These are phyloP conservation scores for Portevinia maculata DNA, from an alignment of 2,888 invertebrate genomes.

Conservation along the genomic window DNA sequence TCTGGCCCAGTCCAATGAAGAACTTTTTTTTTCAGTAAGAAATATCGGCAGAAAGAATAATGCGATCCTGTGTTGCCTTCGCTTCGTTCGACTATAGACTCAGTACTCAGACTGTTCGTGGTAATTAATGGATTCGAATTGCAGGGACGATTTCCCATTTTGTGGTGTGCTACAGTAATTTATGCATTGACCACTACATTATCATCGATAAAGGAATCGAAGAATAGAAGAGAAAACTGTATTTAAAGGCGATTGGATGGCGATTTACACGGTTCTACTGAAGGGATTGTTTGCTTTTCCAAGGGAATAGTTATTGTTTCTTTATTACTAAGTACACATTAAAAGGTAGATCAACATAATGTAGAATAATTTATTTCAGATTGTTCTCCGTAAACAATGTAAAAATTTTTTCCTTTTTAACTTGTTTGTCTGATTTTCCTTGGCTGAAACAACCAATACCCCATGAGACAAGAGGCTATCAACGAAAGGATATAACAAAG, in stretches of 20 bases:
- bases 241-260: background rate
- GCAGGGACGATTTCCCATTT: conserved; percentile 41
- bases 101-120: background rate
- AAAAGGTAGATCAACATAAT: too few species aligned
- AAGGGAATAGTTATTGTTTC: too few species aligned
- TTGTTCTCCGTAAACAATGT: too few species aligned
- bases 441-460: background rate
- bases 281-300: too few species aligned
- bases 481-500: background rate
- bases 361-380: too few species aligned
- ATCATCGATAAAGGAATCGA: conserved; percentile 1
- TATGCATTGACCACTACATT: conserved; percentile 40
- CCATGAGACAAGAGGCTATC: background rate
- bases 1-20: conserved; percentile 26
- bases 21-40: conserved; percentile 69
- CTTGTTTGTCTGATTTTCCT: too few species aligned
- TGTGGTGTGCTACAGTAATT: conserved; percentile 46
- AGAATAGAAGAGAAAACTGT: conserved; percentile 4
- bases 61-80: conserved; percentile 10
- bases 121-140: conserved; percentile 61
- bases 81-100: background rate
- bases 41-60: conserved; percentile 51
- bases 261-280: too few species aligned
- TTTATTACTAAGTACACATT: too few species aligned
- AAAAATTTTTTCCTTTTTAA: too few species aligned